A percentile compares a stretch with the other conserved stretches of the same genome.
phyloP scores from a whole-genome alignment of 2,797 vertebrate genomes.

The Tapirus indicus region DNA sequence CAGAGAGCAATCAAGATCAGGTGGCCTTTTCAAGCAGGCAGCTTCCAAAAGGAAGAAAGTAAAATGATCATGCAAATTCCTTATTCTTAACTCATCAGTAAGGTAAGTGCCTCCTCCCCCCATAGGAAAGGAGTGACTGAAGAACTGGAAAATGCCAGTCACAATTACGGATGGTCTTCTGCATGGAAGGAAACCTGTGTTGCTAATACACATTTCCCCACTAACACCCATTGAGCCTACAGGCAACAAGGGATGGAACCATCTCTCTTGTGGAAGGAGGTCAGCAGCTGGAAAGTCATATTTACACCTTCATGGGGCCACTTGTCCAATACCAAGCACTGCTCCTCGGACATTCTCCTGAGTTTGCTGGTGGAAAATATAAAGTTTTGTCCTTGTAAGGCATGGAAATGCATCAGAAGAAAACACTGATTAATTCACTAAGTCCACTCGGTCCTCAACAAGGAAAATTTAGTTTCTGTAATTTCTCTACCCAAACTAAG shows the following conservation, averaged over 20 bases:
- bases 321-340: not conserved
- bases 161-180: not conserved
- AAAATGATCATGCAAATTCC: not conserved
- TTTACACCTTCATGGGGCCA: not conserved
- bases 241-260: fast-evolving
- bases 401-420: not conserved
- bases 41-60: not conserved
- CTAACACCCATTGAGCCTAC: fast-evolving
- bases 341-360: not conserved
- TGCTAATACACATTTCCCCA: not conserved
- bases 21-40: not conserved
- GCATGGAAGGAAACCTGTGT: not conserved
- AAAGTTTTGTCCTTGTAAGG: not conserved
- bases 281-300: not conserved
- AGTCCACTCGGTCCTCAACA: no score
- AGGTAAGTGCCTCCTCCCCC: not conserved
- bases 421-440: no score
- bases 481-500: no score
- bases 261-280: not conserved
- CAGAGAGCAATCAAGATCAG: no score
- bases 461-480: no score
- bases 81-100: not conserved
- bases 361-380: not conserved
- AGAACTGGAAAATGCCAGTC: no score
- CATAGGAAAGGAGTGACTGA: not conserved